A percentile compares a stretch with the other conserved stretches of the same genome.
phyloP scores from a whole-genome alignment of 1,140 invertebrate species.

The Marisa cornuarietis region DNA sequence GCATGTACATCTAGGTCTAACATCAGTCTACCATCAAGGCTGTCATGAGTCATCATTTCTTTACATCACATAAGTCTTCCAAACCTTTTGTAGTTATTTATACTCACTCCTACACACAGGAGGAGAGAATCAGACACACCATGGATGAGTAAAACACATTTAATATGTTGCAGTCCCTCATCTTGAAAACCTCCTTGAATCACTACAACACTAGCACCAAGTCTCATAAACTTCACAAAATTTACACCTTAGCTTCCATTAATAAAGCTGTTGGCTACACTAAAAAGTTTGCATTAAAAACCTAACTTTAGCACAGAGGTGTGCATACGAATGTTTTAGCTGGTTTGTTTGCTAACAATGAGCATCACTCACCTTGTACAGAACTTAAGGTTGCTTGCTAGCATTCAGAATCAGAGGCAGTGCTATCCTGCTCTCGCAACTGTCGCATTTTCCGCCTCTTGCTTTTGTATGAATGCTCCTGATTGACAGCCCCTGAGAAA shows the following conservation, averaged over 20 bases:
- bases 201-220: neutral
- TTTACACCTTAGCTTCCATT: neutral
- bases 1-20: too few species aligned
- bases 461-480: constrained; percentile 56
- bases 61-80: too few species aligned
- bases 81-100: too few species aligned
- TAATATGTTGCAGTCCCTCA: too few species aligned
- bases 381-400: neutral
- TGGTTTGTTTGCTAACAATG: neutral
- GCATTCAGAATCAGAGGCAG: constrained; percentile 27
- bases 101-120: too few species aligned
- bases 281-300: neutral
- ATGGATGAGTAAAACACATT: too few species aligned
- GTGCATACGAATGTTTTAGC: neutral
- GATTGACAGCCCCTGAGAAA: constrained; percentile 51
- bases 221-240: neutral
- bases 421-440: constrained; percentile 23
- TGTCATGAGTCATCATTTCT: too few species aligned
- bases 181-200: neutral
- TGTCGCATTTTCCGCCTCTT: constrained; percentile 54
- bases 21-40: too few species aligned
- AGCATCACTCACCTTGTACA: neutral
- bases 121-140: too few species aligned
- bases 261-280: neutral
- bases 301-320: too few species aligned